phyloP scores from a whole-genome alignment of 2,888 invertebrate genomes.

The Crossocerus cetratus region DNA sequence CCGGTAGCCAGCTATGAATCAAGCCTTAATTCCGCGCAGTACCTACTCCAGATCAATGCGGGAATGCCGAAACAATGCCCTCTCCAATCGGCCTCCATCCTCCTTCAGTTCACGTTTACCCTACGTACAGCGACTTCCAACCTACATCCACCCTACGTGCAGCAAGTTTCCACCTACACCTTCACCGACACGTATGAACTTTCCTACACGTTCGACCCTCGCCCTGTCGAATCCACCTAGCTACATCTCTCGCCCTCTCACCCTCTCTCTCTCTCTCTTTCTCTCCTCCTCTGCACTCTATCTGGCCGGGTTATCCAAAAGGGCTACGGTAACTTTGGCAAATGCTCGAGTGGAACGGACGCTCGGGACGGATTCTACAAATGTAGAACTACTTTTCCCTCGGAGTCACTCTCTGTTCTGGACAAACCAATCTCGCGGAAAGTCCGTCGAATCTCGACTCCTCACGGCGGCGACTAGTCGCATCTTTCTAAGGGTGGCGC shows the following conservation, averaged over 20 bases:
- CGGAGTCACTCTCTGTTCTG: not conserved
- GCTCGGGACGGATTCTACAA: not conserved
- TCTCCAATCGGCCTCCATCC: slow-evolving; percentile 48
- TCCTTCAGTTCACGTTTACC: slow-evolving; percentile 34
- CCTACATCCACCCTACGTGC: slow-evolving; percentile 20
- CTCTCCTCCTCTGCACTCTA: not conserved
- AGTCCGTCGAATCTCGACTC: not conserved
- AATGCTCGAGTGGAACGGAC: not conserved
- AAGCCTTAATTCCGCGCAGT: slow-evolving; percentile 17
- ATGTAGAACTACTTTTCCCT: not conserved
- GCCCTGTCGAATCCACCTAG: not conserved
- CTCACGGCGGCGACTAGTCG: not conserved
- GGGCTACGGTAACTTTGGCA: slow-evolving; percentile 1
- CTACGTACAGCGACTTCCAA: slow-evolving; percentile 23
- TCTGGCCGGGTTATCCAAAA: not conserved
- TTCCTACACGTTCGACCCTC: not conserved
- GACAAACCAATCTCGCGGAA: not conserved
- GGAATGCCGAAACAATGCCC: slow-evolving; percentile 53
- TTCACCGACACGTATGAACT: not conserved
- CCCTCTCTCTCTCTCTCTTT: too few relatives aligned
- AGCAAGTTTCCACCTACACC: slow-evolving; percentile 2
- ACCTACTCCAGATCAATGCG: slow-evolving; percentile 55
- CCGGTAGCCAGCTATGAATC: slow-evolving; percentile 9
- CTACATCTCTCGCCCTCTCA: not conserved
- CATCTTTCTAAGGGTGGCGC: too few relatives aligned